phyloP scores from a whole-genome alignment of 2,888 invertebrate species.

The Dolichomitus sp. region DNA sequence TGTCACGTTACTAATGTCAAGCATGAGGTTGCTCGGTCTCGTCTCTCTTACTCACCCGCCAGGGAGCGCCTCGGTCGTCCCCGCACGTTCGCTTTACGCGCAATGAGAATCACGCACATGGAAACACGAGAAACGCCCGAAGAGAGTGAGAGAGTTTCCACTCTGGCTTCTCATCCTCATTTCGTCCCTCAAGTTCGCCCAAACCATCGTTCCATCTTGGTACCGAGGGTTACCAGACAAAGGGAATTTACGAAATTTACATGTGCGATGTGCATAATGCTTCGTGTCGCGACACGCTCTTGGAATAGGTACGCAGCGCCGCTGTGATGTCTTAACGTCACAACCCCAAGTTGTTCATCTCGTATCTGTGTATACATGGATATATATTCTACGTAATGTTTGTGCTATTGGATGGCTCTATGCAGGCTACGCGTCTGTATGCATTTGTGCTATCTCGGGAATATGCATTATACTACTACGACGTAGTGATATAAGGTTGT shows the following conservation, averaged over 20 bases:
- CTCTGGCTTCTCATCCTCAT: conserved; percentile 30
- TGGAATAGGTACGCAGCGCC: conserved; percentile 14
- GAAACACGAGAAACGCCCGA: conserved; percentile 37
- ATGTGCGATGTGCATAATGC: conserved; percentile 64
- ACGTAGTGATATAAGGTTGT: neutral
- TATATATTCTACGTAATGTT: conserved; percentile 10
- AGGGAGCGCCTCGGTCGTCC: conserved; percentile 12
- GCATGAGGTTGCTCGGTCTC: conserved; percentile 32
- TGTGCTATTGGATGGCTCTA: conserved; percentile 8
- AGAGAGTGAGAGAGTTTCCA: conserved; percentile 3
- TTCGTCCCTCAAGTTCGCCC: conserved; percentile 24
- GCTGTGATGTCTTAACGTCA: conserved; percentile 14
- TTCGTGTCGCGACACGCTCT: conserved; percentile 45
- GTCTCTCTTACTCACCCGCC: neutral
- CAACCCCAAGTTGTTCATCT: conserved; percentile 3
- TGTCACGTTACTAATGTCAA: conserved; percentile 50
- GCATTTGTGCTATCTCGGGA: conserved; percentile 25
- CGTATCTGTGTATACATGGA: conserved; percentile 5
- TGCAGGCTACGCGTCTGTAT: conserved; percentile 25
- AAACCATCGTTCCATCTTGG: conserved; percentile 23
- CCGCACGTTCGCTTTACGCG: conserved; percentile 10
- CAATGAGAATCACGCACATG: conserved; percentile 37
- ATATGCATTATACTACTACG: conserved; percentile 2
- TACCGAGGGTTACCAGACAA: conserved; percentile 62
- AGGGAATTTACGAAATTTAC: conserved; percentile 75